phyloP scores from a whole-genome alignment of 2,113 vertebrate species.

The Phaethornis superciliosus region DNA sequence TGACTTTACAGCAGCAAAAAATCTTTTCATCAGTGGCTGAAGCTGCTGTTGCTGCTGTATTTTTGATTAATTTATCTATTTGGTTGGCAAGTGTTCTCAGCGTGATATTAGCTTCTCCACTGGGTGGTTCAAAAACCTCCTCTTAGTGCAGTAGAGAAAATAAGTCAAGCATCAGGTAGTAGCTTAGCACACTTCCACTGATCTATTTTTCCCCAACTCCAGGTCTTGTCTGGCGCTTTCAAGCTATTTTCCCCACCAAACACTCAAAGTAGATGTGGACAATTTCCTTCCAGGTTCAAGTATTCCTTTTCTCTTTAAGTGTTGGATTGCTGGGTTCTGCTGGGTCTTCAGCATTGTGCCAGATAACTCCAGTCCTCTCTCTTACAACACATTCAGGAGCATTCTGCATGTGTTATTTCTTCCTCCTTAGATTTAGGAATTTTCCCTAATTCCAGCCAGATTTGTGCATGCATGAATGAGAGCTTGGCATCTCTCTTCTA shows the following conservation, averaged over 20 bases:
- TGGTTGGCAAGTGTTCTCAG: not conserved
- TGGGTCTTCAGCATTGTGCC: conserved; percentile 52
- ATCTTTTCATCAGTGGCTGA: not conserved
- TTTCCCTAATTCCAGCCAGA: conserved; percentile 7
- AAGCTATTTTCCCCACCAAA: conserved; percentile 62
- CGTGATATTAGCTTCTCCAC: not conserved
- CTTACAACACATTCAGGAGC: not conserved
- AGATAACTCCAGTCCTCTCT: conserved; percentile 30
- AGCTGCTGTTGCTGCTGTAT: not conserved
- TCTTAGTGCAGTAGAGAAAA: not conserved
- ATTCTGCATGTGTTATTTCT: conserved; percentile 45
- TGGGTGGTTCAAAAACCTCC: not conserved
- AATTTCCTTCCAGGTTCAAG: conserved; percentile 61
- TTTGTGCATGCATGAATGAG: conserved; percentile 44
- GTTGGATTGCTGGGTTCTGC: conserved; percentile 65
- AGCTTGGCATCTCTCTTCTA: conserved; percentile 19
- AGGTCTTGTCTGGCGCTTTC: conserved; percentile 65
- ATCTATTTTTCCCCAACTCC: conserved; percentile 67
- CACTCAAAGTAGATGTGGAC: conserved; percentile 64
- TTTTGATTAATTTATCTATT: not conserved
- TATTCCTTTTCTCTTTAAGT: conserved; percentile 64
- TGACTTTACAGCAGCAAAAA: not conserved
- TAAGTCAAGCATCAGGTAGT: conserved; percentile 17
- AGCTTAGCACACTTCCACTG: conserved; percentile 44
- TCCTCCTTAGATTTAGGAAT: conserved; percentile 5